Conservation (phyloP, 2,888 invertebrate species). For the Meganola albula region DNA sequence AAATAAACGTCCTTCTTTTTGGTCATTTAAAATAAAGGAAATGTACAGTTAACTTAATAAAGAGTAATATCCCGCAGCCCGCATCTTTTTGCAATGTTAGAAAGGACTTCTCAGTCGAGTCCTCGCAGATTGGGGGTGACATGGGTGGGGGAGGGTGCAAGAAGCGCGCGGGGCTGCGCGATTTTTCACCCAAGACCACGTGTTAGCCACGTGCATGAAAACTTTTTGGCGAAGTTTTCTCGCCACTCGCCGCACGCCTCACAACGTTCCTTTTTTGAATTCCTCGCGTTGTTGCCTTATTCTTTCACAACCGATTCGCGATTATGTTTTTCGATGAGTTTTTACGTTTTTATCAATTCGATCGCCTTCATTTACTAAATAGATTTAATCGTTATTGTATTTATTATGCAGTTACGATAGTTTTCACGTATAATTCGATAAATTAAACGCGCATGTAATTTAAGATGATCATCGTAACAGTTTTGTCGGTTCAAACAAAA, state of each 20-base stretch:
- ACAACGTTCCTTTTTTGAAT: slow-evolving; percentile 24
- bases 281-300: slow-evolving; percentile 10
- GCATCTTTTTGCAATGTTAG: slow-evolving; percentile 42
- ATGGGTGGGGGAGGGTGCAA: slow-evolving; percentile 40
- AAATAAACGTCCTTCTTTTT: too few relatives aligned
- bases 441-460: slow-evolving; percentile 27
- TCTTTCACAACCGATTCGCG: slow-evolving; percentile 7
- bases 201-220: slow-evolving; percentile 66
- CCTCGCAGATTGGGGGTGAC: slow-evolving; percentile 18
- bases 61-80: slow-evolving; percentile 22
- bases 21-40: slow-evolving; percentile 24
- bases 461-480: slow-evolving; percentile 32
- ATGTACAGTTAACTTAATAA: slow-evolving; percentile 19
- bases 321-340: slow-evolving; percentile 23
- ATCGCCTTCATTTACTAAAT: slow-evolving; percentile 16
- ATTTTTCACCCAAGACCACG: slow-evolving; percentile 74
- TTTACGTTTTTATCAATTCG: slow-evolving; percentile 24
- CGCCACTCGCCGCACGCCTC: slow-evolving; percentile 24
- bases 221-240: slow-evolving; percentile 59
- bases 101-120: slow-evolving; percentile 41
- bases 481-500: slow-evolving; percentile 38
- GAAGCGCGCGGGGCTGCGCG: slow-evolving; percentile 58
- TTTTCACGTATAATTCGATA: slow-evolving; percentile 24
- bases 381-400: slow-evolving; percentile 18
- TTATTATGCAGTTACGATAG: slow-evolving; percentile 21